Conservation (phyloP, 2,797 vertebrate genomes). For the Benthosema pterotum region DNA sequence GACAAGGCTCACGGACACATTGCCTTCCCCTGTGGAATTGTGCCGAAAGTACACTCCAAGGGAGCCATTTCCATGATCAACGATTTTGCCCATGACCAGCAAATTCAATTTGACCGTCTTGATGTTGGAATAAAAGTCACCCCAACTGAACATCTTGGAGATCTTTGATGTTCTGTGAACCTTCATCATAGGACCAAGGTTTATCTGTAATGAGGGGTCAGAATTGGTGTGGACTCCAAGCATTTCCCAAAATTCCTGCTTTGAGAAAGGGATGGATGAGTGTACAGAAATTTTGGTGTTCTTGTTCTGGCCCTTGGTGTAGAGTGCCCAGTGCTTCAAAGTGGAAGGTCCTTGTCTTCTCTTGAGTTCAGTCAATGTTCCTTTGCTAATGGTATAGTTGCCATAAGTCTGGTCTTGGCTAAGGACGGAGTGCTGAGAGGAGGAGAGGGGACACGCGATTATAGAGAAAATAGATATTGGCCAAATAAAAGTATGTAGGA, state of each 20-base stretch:
- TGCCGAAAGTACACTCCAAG: conserved; percentile 97
- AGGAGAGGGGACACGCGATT: neutral
- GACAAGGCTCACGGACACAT: conserved; percentile 96
- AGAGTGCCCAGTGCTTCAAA: conserved; percentile 47
- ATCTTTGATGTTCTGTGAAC: conserved; percentile 71
- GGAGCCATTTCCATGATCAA: conserved; percentile 96
- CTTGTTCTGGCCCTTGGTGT: conserved; percentile 43
- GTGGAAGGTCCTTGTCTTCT: conserved; percentile 19
- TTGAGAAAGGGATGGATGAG: conserved; percentile 52
- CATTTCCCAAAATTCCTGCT: conserved; percentile 76
- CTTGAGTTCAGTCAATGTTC: conserved; percentile 36
- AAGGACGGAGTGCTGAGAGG: conserved; percentile 71
- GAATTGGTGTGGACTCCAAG: conserved; percentile 59
- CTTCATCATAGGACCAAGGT: conserved; percentile 67
- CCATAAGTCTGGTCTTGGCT: conserved; percentile 69
- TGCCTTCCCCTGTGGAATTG: conserved; percentile 96
- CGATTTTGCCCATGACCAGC: conserved; percentile 95
- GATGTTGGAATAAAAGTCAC: conserved; percentile 98
- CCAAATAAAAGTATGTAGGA: neutral
- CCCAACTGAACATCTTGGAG: conserved; percentile 96
- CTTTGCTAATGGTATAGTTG: conserved; percentile 54
- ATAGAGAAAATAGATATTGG: neutral
- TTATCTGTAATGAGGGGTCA: conserved; percentile 63
- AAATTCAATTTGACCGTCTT: conserved; percentile 97
- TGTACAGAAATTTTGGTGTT: conserved; percentile 71